Evolutionary conservation across 2,797 vertebrate genomes (phyloP), one percentile per base, ranked within the genome.

Genomic region (Epinephelus awoara): DNA sequence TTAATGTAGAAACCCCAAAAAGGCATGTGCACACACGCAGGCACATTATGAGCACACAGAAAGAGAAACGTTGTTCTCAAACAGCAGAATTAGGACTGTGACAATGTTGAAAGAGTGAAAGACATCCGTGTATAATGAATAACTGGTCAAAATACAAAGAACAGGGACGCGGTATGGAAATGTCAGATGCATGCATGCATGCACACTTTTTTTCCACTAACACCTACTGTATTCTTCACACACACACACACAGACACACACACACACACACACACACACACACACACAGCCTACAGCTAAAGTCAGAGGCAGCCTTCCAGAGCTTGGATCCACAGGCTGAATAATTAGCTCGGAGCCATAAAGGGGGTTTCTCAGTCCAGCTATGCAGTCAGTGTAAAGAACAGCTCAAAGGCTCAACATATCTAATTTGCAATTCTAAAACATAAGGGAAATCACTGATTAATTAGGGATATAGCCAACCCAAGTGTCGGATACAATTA

Each of bases 321-420:
- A 88, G 83, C 75, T 65, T 85, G 79, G 66, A 88, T 87, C 69
- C 79, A 85, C 29, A 38, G 80, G 82, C 83, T 90, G 88, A 87
- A 92, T 93, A 92, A 93, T 93, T 89, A 94, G 85, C 90, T 82
- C 29, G 61, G 44, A 91, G 91, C 81, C 63, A 90, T 86, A 79
- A 88, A 88, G 65, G 85, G 73, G 63, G 70, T 68, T 83, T 84
- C 78, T 84, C 72, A 77, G 85, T 88, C 83, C 87, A 91, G 62
- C 71, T 71, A 77, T 62, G 77, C 80, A 85, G 80, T 83, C 68
- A 75, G 82, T 61, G 75, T 80, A 85, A 89, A 85, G 85, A 91
- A 81, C 81, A 83, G 82, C 89, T 91, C 88, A 89, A 83, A 93
- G 83, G 83, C 83, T 89, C 85, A 85, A 87, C 78, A 80, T 86